These are phyloP conservation scores for Catostylus mosaicus DNA, from an alignment of 30 jellyfish, hydroid and myxozoan species.

Conservation along the genomic window DNA sequence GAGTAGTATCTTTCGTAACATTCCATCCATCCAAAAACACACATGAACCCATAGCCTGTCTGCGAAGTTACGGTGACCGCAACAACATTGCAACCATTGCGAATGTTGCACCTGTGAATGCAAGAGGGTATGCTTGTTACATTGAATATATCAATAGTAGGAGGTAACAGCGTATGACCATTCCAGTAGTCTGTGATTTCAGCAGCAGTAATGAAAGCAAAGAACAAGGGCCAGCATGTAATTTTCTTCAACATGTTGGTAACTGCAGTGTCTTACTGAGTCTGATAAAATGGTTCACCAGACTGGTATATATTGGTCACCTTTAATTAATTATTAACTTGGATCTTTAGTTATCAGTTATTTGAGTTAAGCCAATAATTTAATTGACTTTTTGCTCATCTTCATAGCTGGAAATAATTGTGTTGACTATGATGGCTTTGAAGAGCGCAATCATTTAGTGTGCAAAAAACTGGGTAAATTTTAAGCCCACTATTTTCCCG, in stretches of 20 bases:
- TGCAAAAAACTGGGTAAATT: too few species aligned
- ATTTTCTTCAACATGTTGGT: neutral
- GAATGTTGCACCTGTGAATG: conserved; percentile 12
- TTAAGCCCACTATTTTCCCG: too few species aligned
- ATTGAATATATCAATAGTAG: neutral
- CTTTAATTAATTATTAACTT: too few species aligned
- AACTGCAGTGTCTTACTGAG: too few species aligned
- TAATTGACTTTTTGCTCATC: too few species aligned
- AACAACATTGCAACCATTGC: neutral
- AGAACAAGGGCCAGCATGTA: neutral
- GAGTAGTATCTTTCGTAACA: neutral
- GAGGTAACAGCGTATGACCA: neutral
- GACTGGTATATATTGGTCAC: too few species aligned
- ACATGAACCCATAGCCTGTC: neutral
- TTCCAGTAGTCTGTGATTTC: conserved; percentile 5
- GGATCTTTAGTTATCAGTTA: too few species aligned
- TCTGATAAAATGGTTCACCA: too few species aligned
- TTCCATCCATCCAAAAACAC: neutral
- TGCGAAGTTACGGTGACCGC: neutral
- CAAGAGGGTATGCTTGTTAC: neutral
- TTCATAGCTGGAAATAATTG: too few species aligned
- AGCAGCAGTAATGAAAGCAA: neutral
- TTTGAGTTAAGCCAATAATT: too few species aligned
- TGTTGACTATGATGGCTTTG: too few species aligned
- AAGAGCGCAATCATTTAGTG: too few species aligned